Evolutionary conservation across 2,113 vertebrate species (phyloP), one percentile per base, ranked within the genome.

Genomic region (Pachyramphus minor): DNA sequence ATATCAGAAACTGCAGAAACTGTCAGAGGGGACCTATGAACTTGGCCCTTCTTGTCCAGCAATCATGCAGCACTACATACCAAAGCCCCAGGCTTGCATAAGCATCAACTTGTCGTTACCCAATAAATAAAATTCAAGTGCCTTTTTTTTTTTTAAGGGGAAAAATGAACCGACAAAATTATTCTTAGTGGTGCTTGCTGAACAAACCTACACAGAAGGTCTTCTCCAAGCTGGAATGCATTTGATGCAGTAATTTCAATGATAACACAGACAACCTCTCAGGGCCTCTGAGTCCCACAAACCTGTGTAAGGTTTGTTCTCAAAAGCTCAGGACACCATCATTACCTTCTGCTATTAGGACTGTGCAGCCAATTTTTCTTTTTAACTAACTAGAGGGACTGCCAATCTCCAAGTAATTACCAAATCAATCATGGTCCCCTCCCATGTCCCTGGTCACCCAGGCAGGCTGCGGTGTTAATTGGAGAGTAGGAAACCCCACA

Each of bases 211-310:
- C 8, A 47, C 1, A 18, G 31, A 8, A 77, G 10, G 68, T 17
- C 28, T 49, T 74, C 73, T 66, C 49, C 56, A 28, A 67, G 35
- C 28, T 53, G 25, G 55, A 84, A 74, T 0, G n/a, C n/a, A n/a
- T n/a, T n/a, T n/a, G n/a, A n/a, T n/a, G 1, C n/a, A 35, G 20
- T 9, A 5, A 44, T 62, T 73, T 45, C 0, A 0, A 63, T 8
- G 30, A 0, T 25, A 72, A 1, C 50, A 69, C 25, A 78, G 37
- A 21, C 53, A 64, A 59, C 20, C 8, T 25, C 52, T 14, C 44
- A 44, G 39, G 24, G 28, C 24, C 64, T 66, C 1, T 39, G 45
- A 89, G 44, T 71, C 63, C 60, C 16, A 45, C 69, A 75, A 28
- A 67, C 8, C 17, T 0, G 0, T 9, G 22, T 10, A 59, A 66